Conservation (phyloP, 2,888 invertebrate species). For the Ophion slaviceki region DNA sequence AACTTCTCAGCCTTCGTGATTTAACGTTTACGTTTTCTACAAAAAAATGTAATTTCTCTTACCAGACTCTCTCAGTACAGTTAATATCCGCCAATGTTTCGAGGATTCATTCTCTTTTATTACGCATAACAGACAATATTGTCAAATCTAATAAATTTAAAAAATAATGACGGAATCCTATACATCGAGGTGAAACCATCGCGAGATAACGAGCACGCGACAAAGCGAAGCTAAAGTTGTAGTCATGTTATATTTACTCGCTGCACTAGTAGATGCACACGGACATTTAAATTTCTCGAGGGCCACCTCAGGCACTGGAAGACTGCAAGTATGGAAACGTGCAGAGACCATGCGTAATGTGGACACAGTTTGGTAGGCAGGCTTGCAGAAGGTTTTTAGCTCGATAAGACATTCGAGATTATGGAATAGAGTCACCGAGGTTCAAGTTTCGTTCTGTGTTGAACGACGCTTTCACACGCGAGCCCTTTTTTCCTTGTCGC, state of each 20-base stretch:
- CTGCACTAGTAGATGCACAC: background rate
- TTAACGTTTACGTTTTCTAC: no score
- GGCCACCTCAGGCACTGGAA: background rate
- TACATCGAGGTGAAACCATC: no score
- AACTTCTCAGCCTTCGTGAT: no score
- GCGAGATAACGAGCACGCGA: no score
- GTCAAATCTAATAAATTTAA: no score
- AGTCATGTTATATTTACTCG: background rate
- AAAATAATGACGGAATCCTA: no score
- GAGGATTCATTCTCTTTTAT: no score
- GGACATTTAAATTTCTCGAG: background rate
- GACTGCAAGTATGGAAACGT: background rate
- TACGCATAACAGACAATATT: no score
- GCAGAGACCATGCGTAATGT: background rate
- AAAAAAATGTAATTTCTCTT: no score
- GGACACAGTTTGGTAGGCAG: slow-evolving; percentile 4
- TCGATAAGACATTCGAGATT: slow-evolving; percentile 42
- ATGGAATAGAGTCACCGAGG: slow-evolving; percentile 28
- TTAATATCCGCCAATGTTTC: no score
- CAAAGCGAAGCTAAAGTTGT: background rate
- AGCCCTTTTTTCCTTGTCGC: slow-evolving; percentile 9
- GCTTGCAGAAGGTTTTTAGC: slow-evolving; percentile 36
- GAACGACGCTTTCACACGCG: slow-evolving; percentile 38
- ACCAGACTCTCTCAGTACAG: no score
- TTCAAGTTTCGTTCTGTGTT: slow-evolving; percentile 35